phyloP scores from a whole-genome alignment of 2,113 vertebrate genomes.

The Cygnus buccinator region DNA sequence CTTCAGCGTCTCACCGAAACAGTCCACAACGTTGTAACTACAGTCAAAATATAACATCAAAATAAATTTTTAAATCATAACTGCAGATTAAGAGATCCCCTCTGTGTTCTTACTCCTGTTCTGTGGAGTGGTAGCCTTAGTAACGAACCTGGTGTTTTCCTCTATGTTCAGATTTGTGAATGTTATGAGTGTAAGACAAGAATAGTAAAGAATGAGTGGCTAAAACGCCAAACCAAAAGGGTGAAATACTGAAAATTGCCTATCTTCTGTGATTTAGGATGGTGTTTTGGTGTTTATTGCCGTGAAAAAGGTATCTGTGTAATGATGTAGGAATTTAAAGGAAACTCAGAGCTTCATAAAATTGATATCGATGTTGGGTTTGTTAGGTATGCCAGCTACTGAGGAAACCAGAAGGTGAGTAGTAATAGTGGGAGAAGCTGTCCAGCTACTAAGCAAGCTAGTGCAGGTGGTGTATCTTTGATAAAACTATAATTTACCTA shows the following conservation, averaged over 20 bases:
- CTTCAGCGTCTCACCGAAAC: not conserved
- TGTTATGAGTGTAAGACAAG: not conserved
- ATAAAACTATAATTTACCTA: not conserved
- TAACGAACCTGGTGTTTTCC: not conserved
- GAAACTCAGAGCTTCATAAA: not conserved
- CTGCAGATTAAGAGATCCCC: not conserved
- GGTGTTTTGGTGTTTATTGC: not conserved
- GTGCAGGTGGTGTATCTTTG: not conserved
- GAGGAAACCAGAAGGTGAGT: not conserved
- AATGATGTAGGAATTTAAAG: not conserved
- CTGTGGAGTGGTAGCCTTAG: not conserved
- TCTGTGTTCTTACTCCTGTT: not conserved
- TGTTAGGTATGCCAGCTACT: fast-evolving
- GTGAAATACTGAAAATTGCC: not conserved
- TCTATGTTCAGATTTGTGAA: not conserved
- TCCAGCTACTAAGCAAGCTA: not conserved
- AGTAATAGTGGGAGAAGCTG: not conserved
- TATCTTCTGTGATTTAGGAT: not conserved
- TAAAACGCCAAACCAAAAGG: not conserved
- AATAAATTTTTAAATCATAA: not conserved
- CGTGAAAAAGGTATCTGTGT: not conserved
- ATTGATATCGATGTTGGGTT: not conserved
- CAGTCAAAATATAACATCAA: not conserved
- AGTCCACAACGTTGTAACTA: not conserved
- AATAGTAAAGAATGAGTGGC: not conserved